phyloP scores from a whole-genome alignment of 2,797 vertebrate genomes.

The Danio tinwini region DNA sequence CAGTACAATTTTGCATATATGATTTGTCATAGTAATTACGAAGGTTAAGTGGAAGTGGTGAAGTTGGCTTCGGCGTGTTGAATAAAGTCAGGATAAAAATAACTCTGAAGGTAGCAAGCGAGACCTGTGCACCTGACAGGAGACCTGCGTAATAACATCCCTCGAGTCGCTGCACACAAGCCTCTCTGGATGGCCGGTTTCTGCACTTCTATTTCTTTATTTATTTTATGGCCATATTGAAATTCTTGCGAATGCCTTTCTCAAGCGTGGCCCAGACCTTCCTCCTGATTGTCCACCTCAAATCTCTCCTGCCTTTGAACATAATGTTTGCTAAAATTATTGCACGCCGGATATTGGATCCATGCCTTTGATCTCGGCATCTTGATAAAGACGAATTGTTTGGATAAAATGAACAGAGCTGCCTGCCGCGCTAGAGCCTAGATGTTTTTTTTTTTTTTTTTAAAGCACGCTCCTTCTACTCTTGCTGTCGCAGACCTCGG shows the following conservation, averaged over 20 bases:
- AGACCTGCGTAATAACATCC: slow-evolving; percentile 1
- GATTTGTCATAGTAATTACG: background rate
- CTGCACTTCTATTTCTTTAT: background rate
- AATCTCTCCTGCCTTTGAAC: slow-evolving; percentile 48
- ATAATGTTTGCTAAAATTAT: slow-evolving; percentile 49
- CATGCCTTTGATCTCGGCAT: slow-evolving; percentile 55
- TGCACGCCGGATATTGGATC: slow-evolving; percentile 50
- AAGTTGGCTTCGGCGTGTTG: background rate
- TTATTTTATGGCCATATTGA: background rate
- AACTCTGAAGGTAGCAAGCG: background rate
- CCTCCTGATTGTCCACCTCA: slow-evolving; percentile 35
- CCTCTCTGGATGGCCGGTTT: background rate
- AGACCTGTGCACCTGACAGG: slow-evolving; percentile 10
- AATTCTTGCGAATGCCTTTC: slow-evolving; percentile 5
- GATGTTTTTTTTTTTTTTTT: slow-evolving; percentile 21
- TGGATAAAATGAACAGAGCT: slow-evolving; percentile 67
- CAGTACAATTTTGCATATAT: too few species aligned
- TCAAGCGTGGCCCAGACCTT: slow-evolving; percentile 1
- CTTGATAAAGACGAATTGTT: slow-evolving; percentile 49
- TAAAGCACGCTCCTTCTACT: background rate
- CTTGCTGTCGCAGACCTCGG: background rate
- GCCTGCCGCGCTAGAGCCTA: slow-evolving; percentile 8
- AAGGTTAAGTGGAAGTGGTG: too few species aligned
- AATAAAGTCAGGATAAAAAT: background rate
- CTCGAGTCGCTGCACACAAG: background rate